A percentile compares a stretch with the other conserved stretches of the same genome.
phyloP scores from a whole-genome alignment of 1,140 invertebrate species.

The Tribolium madens region DNA sequence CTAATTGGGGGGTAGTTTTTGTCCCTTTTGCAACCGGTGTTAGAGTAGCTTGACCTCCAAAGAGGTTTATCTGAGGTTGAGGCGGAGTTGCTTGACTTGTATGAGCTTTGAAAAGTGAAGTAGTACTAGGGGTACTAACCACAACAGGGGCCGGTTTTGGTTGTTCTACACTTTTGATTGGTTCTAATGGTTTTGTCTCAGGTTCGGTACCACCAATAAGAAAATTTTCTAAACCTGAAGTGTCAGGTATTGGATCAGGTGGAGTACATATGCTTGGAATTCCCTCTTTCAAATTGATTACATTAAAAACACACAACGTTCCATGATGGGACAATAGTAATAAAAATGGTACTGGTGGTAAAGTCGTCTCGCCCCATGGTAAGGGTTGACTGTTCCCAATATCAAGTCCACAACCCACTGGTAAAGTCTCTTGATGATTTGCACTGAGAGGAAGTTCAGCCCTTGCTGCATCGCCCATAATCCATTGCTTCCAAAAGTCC shows the following conservation, averaged over 20 bases:
- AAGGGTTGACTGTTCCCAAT: slow-evolving; percentile 73
- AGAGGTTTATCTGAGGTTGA: slow-evolving; percentile 45
- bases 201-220: neutral
- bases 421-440: slow-evolving; percentile 77
- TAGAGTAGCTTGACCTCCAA: slow-evolving; percentile 53
- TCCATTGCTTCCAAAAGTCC: slow-evolving; percentile 79
- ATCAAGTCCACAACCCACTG: slow-evolving; percentile 78
- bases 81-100: neutral
- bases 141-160: neutral
- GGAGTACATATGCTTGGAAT: slow-evolving; percentile 70
- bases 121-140: neutral
- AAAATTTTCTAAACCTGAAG: slow-evolving; percentile 64
- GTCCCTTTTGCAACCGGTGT: slow-evolving; percentile 42
- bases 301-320: slow-evolving; percentile 76
- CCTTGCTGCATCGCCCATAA: slow-evolving; percentile 77
- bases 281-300: slow-evolving; percentile 73
- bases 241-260: slow-evolving; percentile 68
- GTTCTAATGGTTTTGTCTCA: neutral
- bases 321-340: slow-evolving; percentile 77
- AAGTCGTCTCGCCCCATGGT: slow-evolving; percentile 69
- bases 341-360: slow-evolving; percentile 58
- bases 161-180: neutral
- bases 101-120: neutral
- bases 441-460: slow-evolving; percentile 80
- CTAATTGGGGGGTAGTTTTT: neutral